Base-by-base conservation (phyloP, 1,140 invertebrate species). In the Drosophila sp. region DNA sequence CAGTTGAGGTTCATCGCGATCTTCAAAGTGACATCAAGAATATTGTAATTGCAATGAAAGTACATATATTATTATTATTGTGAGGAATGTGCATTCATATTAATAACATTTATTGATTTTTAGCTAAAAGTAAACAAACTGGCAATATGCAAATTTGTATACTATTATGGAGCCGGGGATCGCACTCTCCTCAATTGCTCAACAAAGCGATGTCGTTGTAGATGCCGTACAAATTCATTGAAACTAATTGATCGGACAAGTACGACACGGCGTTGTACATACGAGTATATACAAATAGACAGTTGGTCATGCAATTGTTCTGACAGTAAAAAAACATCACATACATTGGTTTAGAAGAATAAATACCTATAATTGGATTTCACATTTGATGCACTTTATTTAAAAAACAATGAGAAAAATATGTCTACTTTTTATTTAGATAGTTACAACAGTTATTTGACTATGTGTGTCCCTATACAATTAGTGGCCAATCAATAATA, bases 211-310 rank as follows among this genome's bases (percentile, higher is more conserved):
- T 21, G 11, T n/a, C 13, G 51, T 11, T 63, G 27, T 27, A 36
- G 58, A 56, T 29, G 74, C 56, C 62, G 73, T 45, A 64, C 56
- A 62, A 70, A 86, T 86, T 87, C 75, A 87, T 82, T 87, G 79
- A 82, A 79, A 53, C 75, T 80, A 87, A 87, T 87, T 87, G 82
- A 84, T 74, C 43, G 57, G 34, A 43, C 82, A 70, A 81, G 70
- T 86, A 83, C 76, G 71, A 78, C 58, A 64, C n/a, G 1, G 51
- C 41, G 13, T 14, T 34, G 40, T 32, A 66, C 14, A 58, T 29
- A n/a, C n/a, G n/a, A n/a, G n/a, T n/a, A 45, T 13, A 40, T 53
- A 66, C 16, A 54, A 13, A 48, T 27, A 61, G 9, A 18, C 56
- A 41, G 29, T 51, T 48, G 4, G 21, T 21, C 21, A 21, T 2